A percentile compares a stretch with the other conserved stretches of the same genome.
These are phyloP conservation scores for Trypoxylon attenuatum DNA, from an alignment of 2,888 invertebrate species.

Conservation along the genomic window DNA sequence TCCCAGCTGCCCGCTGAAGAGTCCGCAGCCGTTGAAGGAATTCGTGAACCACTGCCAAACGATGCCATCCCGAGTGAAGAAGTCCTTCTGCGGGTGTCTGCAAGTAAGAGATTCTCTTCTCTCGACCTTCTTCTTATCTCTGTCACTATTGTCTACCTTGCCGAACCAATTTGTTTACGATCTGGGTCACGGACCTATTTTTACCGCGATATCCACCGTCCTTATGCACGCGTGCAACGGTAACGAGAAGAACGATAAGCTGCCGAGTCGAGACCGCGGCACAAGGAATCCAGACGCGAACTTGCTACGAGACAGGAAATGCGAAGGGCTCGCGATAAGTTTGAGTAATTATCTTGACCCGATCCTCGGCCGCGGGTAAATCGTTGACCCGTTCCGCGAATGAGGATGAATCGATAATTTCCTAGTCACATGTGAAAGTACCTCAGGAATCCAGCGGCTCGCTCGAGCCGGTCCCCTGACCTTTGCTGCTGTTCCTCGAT, in stretches of 20 bases:
- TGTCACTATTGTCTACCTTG: background rate
- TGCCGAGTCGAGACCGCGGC: too few species aligned
- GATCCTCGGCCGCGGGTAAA: background rate
- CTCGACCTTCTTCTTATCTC: too few species aligned
- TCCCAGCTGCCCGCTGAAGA: conserved; percentile 71
- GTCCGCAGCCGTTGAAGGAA: conserved; percentile 72
- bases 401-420: conserved; percentile 64
- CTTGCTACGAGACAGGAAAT: too few species aligned
- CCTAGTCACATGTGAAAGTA: conserved; percentile 73
- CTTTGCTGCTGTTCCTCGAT: conserved; percentile 57
- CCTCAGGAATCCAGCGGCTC: conserved; percentile 67
- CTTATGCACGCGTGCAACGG: too few species aligned
- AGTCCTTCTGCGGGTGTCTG: conserved; percentile 85
- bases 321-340: too few species aligned
- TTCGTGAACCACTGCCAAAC: conserved; percentile 73
- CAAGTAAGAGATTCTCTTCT: conserved; percentile 81
- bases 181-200: too few species aligned
- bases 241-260: too few species aligned
- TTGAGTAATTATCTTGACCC: too few species aligned
- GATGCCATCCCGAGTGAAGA: conserved; percentile 73
- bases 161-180: conserved; percentile 6
- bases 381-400: conserved; percentile 14
- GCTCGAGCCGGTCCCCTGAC: conserved; percentile 65
- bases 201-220: too few species aligned
- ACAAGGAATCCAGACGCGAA: too few species aligned